These are phyloP conservation scores for Acholoe squamosa DNA, from an alignment of 2,888 invertebrate species.

Conservation along the genomic window DNA sequence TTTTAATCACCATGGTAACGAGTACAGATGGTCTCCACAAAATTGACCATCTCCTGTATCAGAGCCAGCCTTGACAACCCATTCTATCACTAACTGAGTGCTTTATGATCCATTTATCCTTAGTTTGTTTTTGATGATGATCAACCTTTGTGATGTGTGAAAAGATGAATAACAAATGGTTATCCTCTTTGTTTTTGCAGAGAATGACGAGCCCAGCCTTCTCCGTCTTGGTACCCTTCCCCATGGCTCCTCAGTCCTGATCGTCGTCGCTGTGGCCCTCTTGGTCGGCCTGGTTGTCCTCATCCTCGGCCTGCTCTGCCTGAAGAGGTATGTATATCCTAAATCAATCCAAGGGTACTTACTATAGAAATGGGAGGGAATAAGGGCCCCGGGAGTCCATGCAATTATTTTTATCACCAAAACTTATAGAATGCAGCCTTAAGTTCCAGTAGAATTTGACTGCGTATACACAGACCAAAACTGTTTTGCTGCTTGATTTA, in stretches of 20 bases:
- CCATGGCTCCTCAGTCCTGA: slow-evolving; percentile 62
- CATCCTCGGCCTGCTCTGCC: slow-evolving; percentile 60
- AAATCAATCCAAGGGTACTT: neutral
- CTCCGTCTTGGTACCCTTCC: slow-evolving; percentile 60
- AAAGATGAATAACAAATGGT: neutral
- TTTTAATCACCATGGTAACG: neutral
- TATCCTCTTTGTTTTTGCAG: neutral
- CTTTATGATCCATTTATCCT: neutral
- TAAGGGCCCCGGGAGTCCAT: neutral
- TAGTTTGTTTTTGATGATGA: too few species aligned
- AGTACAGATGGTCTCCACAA: neutral
- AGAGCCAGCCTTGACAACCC: neutral
- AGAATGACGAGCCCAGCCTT: slow-evolving; percentile 50
- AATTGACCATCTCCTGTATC: neutral
- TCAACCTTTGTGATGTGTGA: neutral
- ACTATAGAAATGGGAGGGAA: too few species aligned
- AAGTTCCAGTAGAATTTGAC: neutral
- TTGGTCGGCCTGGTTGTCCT: slow-evolving; percentile 61
- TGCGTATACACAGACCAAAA: neutral
- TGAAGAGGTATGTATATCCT: slow-evolving; percentile 44
- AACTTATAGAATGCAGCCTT: neutral
- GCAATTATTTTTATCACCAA: too few species aligned
- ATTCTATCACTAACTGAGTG: too few species aligned
- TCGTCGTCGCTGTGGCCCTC: slow-evolving; percentile 60
- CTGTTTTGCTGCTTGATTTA: neutral